phyloP scores from a whole-genome alignment of 2,113 vertebrate species.

The Sceloporus tristichus region DNA sequence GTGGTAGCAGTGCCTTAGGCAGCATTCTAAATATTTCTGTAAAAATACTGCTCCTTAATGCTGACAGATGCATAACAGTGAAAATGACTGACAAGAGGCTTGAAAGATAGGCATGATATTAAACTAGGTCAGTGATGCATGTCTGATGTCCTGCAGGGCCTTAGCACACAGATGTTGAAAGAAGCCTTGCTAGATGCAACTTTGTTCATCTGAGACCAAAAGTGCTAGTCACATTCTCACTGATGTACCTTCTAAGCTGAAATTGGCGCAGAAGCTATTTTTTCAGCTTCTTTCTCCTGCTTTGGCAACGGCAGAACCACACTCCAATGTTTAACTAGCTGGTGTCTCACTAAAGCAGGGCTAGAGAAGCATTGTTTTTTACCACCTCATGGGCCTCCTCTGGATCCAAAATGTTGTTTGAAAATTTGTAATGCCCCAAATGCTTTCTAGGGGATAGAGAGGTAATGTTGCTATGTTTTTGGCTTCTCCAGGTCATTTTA shows the following conservation, averaged over 20 bases:
- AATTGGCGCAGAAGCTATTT: not conserved
- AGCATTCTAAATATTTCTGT: conserved; percentile 7
- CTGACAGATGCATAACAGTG: not conserved
- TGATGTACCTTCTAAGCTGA: not conserved
- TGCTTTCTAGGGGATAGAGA: not conserved
- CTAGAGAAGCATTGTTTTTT: not conserved
- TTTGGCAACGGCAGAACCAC: not conserved
- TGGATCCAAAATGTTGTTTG: not conserved
- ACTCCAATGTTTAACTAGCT: not conserved
- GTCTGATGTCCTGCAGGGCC: not conserved
- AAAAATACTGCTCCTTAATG: not conserved
- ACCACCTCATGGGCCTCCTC: not conserved
- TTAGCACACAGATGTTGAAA: not conserved
- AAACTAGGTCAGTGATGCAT: not conserved
- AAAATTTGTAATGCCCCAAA: not conserved
- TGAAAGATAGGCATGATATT: conserved; percentile 13
- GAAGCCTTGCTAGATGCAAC: not conserved
- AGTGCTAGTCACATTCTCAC: not conserved
- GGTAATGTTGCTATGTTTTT: too few relatives aligned
- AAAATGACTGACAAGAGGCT: not conserved
- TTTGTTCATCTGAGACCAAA: not conserved
- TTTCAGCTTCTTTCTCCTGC: not conserved
- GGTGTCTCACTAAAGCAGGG: not conserved
- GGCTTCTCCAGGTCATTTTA: too few relatives aligned
- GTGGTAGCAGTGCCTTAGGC: not conserved